Evolutionary conservation across 2,888 invertebrate genomes (phyloP), one percentile per base, ranked within the genome.

Genomic region (Mylabris sibirica): DNA sequence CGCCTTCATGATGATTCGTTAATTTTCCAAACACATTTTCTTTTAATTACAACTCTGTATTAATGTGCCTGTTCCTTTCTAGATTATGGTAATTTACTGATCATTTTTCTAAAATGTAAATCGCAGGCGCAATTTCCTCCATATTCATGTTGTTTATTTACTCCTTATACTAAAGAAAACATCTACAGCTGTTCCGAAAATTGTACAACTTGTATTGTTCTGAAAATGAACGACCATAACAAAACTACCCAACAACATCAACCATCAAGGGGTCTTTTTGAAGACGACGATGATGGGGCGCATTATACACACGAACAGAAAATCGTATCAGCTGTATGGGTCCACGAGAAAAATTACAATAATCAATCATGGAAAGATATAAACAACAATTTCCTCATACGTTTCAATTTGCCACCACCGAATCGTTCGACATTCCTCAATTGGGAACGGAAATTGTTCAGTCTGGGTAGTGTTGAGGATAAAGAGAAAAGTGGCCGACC

Each of bases 261-360:
- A 49, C 9, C 2, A 17, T n/a, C n/a, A 5, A 17, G 38, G 38
- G 38, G 14, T 38, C 8, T 38, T 6, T 38, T n/a, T 30, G 30
- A 30, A 30, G 30, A 30, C 30, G 30, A 30, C 44, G 49, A 49
- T 9, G 49, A 49, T 20, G 20, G 20, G 8, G 12, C 57, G 11
- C 41, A 60, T 20, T 82, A 81, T 65, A 85, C 83, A 2, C 82
- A 86, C 60, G 87, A 87, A 71, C 85, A 86, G 77, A 82, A 86
- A 71, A 79, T 87, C 17, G 83, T 87, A 30, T 82, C 87, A 0
- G 87, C 86, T 1, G 87, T 86, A 24, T 87, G 87, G 87, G 86
- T 87, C 30, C 87, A 87, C 68, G 87, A 87, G 76, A 82, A 85
- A 61, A 81, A 82, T 61, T 79, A 80, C 66, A 85, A 85, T 12